Base-by-base conservation (phyloP, 2,888 invertebrate species). In the Vesta saturnalis region DNA sequence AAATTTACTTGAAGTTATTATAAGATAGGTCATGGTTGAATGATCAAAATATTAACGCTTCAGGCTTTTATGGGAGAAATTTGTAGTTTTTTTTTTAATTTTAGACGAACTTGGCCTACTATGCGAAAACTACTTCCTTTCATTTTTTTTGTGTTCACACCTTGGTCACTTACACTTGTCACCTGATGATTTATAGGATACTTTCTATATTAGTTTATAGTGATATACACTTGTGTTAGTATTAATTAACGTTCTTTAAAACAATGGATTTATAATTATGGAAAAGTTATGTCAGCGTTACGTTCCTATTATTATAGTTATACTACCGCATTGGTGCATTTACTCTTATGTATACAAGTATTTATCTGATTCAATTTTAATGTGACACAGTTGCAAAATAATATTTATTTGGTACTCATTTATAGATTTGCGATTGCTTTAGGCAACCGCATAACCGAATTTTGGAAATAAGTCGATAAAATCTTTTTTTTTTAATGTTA, bases 71-170 rank as follows among this genome's bases (percentile, higher is more conserved):
- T 15, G 5, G 16, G 61, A 62, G 61, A 62, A 62, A 62, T 55
- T 39, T 55, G 5, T 21, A 19, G 55, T 39, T 10, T 21, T 10
- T 52, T 52, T 52, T 52, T 21, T n/a, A 19, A 5, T 52, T 18
- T 19, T 19, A 52, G 19, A 18, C 52, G 52, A 66, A 47, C 60
- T 66, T 66, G 66, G 66, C 66, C 66, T 54, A 60, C 60, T 52
- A 19, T 10, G 8, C 55, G 56, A 60, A 66, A 66, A 66, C 60
- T 60, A 35, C n/a, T 19, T 52, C 19, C 52, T 52, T 52, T 52
- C 52, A 52, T 52, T 52, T 52, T 49, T 49, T 49, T 49, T 52
- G 18, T 19, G n/a, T 19, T 19, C 8, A 52, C 5, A 52, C 12
- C 19, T 52, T 19, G 8, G 19, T 12, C 52, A 52, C 52, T 19